Evolutionary conservation across 2,888 invertebrate genomes (phyloP).

Genomic region (Tethea ocularis): DNA sequence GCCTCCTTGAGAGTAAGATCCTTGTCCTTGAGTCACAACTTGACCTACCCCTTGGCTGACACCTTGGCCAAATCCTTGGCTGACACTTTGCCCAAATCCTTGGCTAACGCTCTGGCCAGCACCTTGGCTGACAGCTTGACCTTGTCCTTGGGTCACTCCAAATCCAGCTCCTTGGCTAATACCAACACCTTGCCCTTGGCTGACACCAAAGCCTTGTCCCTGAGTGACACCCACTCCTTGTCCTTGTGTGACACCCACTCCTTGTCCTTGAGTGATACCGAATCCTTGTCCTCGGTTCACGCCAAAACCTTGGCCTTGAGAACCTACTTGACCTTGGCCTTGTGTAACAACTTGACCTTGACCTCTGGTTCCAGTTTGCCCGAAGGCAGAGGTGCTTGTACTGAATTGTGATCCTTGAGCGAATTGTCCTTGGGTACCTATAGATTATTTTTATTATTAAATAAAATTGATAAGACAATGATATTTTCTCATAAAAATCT

Average conservation of each 20-base stretch:
- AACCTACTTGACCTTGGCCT: constrained; percentile 11
- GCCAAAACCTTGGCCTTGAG: constrained; percentile 23
- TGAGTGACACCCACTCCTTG: constrained; percentile 19
- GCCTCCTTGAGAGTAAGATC: constrained; percentile 38
- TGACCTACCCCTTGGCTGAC: constrained; percentile 22
- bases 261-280: constrained; percentile 24
- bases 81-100: constrained; percentile 1
- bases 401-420: constrained; percentile 33
- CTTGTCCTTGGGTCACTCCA: constrained; percentile 22
- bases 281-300: constrained; percentile 25
- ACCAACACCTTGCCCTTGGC: constrained; percentile 27
- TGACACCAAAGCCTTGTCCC: constrained; percentile 25
- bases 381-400: constrained; percentile 27
- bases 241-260: constrained; percentile 17
- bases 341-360: constrained; percentile 28
- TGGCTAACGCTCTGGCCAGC: constrained; percentile 12
- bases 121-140: constrained; percentile 18
- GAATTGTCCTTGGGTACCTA: constrained; percentile 25
- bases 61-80: constrained; percentile 11
- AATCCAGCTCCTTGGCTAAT: constrained; percentile 14
- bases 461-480: no score
- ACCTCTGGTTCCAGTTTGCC: neutral
- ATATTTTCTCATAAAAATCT: no score
- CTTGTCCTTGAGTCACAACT: constrained; percentile 41
- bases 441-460: neutral